Evolutionary conservation across 2,888 invertebrate genomes (phyloP), one percentile per base, ranked within the genome.

Genomic region (Papilio elwesi): DNA sequence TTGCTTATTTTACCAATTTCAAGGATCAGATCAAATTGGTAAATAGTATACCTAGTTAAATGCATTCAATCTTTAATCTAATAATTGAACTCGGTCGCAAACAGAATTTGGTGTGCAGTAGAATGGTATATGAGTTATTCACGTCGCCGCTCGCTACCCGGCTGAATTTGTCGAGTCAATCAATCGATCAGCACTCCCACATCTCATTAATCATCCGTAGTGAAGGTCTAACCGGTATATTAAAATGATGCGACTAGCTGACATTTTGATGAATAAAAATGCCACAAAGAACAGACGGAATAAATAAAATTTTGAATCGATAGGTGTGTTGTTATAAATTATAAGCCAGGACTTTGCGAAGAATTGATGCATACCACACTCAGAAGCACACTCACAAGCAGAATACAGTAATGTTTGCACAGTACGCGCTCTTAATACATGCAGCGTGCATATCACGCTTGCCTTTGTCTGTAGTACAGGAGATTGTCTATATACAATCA

Each of bases 91-190:
- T 13, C 36, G 36, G 13, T 9, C 13, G 7, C 59, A 59, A 59
- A 59, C 59, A 38, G 59, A 59, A 59, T 59, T 38, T 59, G 38
- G 38, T 36, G 38, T 59, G 38, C 38, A 38, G 9, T 59, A 7
- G 57, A 57, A 57, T 53, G 15, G 16, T 57, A 36, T 36, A 57
- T 57, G 57, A 57, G 57, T 57, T 8, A 11, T 4, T 7, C 8
- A 38, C 59, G n/a, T 59, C 13, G 59, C 38, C n/a, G 38, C 38
- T 36, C 36, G 59, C 26, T 38, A 59, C n/a, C n/a, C n/a, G 59
- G 8, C 59, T 12, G n/a, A 59, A 59, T 59, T 59, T 59, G 59
- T 59, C 59, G 59, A 59, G n/a, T 59, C 38, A 59, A 59, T 59
- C 59, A 38, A 59, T 59, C 59, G 38, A 13, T 59, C 38, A 43